Evolutionary conservation across 2,888 invertebrate species (phyloP).

Genomic region (Lithophane ornitopus): DNA sequence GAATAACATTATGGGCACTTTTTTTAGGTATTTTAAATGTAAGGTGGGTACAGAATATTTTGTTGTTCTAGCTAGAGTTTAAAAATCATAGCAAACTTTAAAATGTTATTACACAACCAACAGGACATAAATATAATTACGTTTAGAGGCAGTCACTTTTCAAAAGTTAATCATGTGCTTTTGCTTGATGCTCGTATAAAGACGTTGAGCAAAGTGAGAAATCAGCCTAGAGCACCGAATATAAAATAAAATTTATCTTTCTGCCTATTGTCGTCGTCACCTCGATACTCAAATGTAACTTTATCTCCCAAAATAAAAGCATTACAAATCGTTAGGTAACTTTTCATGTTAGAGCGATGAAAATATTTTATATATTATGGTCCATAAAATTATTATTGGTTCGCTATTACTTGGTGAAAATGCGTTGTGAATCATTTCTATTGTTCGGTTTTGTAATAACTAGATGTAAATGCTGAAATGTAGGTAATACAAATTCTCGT

Average conservation of each 20-base stretch:
- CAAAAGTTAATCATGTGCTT: not conserved
- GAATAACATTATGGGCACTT: not conserved
- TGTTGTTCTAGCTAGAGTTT: no score
- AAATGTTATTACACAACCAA: no score
- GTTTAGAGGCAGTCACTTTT: not conserved
- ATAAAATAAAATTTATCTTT: slow-evolving; percentile 23
- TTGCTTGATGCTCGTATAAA: not conserved
- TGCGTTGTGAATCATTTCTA: slow-evolving; percentile 59
- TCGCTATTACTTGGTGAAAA: slow-evolving; percentile 52
- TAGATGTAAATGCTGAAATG: slow-evolving; percentile 46
- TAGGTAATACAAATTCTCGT: slow-evolving; percentile 39
- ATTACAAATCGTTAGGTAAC: slow-evolving; percentile 58
- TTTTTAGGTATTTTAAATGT: not conserved
- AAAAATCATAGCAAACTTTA: no score
- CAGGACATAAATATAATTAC: no score
- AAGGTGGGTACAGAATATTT: not conserved
- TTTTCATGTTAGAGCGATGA: slow-evolving; percentile 54
- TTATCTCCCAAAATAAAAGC: slow-evolving; percentile 55
- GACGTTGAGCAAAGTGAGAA: slow-evolving; percentile 7
- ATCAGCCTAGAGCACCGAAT: not conserved
- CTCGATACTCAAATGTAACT: slow-evolving; percentile 45
- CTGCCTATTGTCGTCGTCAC: slow-evolving; percentile 22
- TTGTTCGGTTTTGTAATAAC: slow-evolving; percentile 58
- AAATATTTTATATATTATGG: slow-evolving; percentile 62
- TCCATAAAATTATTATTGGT: slow-evolving; percentile 64